A percentile compares a stretch with the other conserved stretches of the same genome.
Conservation (phyloP, 2,113 vertebrate genomes). For the Pogonocichla stellata region DNA sequence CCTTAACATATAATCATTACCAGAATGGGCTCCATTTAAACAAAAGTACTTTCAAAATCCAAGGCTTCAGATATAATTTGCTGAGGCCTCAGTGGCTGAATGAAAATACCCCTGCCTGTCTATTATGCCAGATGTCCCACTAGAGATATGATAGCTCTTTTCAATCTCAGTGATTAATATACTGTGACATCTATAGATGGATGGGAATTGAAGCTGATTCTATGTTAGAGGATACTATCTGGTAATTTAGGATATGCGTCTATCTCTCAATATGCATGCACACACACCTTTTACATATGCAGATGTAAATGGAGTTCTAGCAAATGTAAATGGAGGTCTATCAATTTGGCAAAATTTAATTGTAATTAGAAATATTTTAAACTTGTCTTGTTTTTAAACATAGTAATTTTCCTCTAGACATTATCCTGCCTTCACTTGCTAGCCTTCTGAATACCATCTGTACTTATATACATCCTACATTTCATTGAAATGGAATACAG, state of each 20-base stretch:
- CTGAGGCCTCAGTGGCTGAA: background rate
- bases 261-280: background rate
- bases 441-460: background rate
- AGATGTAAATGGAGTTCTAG: background rate
- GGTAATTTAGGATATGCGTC: background rate
- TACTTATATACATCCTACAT: background rate
- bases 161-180: slow-evolving; percentile 31
- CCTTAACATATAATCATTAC: slow-evolving; percentile 34
- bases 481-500: background rate
- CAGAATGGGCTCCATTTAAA: slow-evolving; percentile 14
- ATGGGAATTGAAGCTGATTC: background rate
- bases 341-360: background rate
- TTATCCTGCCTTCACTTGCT: background rate
- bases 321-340: background rate
- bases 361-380: background rate
- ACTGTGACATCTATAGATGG: background rate
- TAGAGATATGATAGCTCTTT: slow-evolving; percentile 9
- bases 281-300: background rate
- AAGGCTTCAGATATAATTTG: background rate
- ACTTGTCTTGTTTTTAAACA: background rate
- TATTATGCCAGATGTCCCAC: slow-evolving; percentile 19
- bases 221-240: background rate
- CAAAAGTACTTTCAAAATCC: slow-evolving; percentile 23
- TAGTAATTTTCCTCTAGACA: background rate
- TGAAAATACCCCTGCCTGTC: background rate